Percentiles rank a stretch among this genome's conserved stretches.
These are phyloP conservation scores for Scaptomyza graminum DNA, from an alignment of 1,140 invertebrate genomes.

Conservation along the genomic window DNA sequence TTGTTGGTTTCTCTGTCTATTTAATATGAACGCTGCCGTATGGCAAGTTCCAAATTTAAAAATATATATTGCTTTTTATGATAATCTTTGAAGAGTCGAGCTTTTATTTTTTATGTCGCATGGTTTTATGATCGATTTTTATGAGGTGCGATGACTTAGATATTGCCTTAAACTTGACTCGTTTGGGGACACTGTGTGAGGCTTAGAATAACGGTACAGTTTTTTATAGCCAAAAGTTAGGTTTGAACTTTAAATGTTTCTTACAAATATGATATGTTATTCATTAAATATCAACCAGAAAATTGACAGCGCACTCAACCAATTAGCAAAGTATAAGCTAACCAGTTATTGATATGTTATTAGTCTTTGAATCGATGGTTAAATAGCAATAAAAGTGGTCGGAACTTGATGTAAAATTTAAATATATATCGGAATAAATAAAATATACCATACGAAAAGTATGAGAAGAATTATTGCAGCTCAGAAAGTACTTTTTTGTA, in stretches of 20 bases:
- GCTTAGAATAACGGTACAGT: slow-evolving; percentile 62
- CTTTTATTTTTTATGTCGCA: slow-evolving; percentile 68
- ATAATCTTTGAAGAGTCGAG: slow-evolving; percentile 40
- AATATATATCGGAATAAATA: too few relatives aligned
- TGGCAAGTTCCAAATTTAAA: slow-evolving; percentile 50
- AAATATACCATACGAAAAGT: too few relatives aligned
- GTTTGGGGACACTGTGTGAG: slow-evolving; percentile 18
- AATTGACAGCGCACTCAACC: slow-evolving; percentile 24
- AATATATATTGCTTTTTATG: slow-evolving; percentile 64
- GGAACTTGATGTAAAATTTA: too few relatives aligned
- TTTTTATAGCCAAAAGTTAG: slow-evolving; percentile 39
- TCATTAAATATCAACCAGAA: slow-evolving; percentile 54
- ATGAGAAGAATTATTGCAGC: too few relatives aligned
- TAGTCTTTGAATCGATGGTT: not conserved
- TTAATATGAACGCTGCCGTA: not conserved
- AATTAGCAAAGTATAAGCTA: not conserved
- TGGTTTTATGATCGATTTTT: slow-evolving; percentile 71
- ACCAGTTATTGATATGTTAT: slow-evolving; percentile 6
- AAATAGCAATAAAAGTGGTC: too few relatives aligned
- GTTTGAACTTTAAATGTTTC: slow-evolving; percentile 39
- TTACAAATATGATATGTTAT: slow-evolving; percentile 58
- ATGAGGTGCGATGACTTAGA: slow-evolving; percentile 80
- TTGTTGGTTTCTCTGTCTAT: not conserved
- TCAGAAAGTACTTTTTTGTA: too few relatives aligned
- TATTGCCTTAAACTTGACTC: slow-evolving; percentile 76